Percentiles rank a stretch among this genome's conserved stretches.
Evolutionary conservation across 2,888 invertebrate genomes (phyloP).

Genomic region (Gymnocheta viridis): DNA sequence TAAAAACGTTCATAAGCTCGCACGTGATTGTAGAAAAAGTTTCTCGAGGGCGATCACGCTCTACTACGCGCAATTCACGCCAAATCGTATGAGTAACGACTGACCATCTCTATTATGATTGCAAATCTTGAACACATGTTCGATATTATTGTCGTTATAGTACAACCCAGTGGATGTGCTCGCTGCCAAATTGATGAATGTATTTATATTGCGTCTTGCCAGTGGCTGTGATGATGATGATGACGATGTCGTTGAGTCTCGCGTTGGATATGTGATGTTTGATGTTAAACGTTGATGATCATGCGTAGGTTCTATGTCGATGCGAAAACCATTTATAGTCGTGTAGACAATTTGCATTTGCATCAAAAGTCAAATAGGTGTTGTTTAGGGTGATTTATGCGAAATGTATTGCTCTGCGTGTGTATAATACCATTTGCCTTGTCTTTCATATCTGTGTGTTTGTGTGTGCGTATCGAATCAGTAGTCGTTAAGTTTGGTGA

Average conservation of each 20-base stretch:
- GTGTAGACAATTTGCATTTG: slow-evolving; percentile 68
- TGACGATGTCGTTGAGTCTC: slow-evolving; percentile 30
- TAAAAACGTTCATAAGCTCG: no score
- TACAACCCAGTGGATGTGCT: background rate
- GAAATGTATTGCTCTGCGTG: slow-evolving; percentile 28
- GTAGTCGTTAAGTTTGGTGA: background rate
- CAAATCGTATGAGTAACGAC: background rate
- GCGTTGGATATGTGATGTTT: slow-evolving; percentile 34
- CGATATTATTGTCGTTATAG: background rate
- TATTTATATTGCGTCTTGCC: slow-evolving; percentile 16
- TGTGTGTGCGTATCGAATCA: background rate
- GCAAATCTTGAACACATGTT: slow-evolving; percentile 22
- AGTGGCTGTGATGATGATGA: slow-evolving; percentile 30
- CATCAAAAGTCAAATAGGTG: slow-evolving; percentile 63
- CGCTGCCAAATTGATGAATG: slow-evolving; percentile 50
- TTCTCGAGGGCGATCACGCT: no score
- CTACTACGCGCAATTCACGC: background rate
- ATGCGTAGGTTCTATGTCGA: slow-evolving; percentile 58
- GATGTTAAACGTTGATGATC: slow-evolving; percentile 55
- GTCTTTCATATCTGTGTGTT: slow-evolving; percentile 1
- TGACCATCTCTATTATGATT: background rate
- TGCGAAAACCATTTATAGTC: slow-evolving; percentile 50
- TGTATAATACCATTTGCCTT: slow-evolving; percentile 23
- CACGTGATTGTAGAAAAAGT: no score
- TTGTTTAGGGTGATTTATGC: slow-evolving; percentile 66